These are phyloP conservation scores for Drosophila kuntzei DNA, from an alignment of 2,888 invertebrate species.

Conservation along the genomic window DNA sequence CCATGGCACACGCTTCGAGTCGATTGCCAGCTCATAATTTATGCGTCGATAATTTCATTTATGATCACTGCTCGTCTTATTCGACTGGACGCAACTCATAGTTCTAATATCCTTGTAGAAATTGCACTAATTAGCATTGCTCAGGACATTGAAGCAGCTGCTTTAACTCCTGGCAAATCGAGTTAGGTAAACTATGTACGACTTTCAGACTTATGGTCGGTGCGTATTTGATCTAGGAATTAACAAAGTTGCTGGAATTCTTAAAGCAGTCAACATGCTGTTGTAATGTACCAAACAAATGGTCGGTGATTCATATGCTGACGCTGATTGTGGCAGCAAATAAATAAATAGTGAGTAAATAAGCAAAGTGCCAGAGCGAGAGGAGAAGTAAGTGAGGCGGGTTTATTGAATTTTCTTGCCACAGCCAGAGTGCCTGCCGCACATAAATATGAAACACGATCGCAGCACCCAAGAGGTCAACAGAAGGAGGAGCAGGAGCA, in stretches of 20 bases:
- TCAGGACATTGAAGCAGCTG: conserved; percentile 27
- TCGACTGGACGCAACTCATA: conserved; percentile 1
- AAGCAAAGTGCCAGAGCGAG: conserved; percentile 61
- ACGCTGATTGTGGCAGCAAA: conserved; percentile 36
- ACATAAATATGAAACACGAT: conserved; percentile 73
- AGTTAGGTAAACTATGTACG: conserved; percentile 28
- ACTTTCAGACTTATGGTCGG: neutral
- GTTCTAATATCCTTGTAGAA: conserved; percentile 13
- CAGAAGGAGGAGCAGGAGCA: neutral
- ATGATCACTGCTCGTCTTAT: conserved; percentile 52
- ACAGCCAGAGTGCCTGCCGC: neutral
- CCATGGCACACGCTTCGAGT: conserved; percentile 26
- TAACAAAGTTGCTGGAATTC: neutral
- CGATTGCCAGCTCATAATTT: conserved; percentile 37
- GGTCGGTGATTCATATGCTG: conserved; percentile 34
- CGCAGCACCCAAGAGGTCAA: conserved; percentile 49
- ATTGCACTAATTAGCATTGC: conserved; percentile 41
- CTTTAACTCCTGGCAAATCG: conserved; percentile 28
- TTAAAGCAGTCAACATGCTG: conserved; percentile 13
- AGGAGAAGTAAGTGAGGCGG: conserved; percentile 50
- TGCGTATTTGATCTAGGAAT: conserved; percentile 8
- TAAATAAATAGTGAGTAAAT: conserved; percentile 62
- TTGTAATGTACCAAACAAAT: conserved; percentile 39
- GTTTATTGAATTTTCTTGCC: conserved; percentile 61
- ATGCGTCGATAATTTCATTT: conserved; percentile 63